A percentile compares a stretch with the other conserved stretches of the same genome.
phyloP scores from a whole-genome alignment of 2,888 invertebrate species.

The Epirrhoe tristata region DNA sequence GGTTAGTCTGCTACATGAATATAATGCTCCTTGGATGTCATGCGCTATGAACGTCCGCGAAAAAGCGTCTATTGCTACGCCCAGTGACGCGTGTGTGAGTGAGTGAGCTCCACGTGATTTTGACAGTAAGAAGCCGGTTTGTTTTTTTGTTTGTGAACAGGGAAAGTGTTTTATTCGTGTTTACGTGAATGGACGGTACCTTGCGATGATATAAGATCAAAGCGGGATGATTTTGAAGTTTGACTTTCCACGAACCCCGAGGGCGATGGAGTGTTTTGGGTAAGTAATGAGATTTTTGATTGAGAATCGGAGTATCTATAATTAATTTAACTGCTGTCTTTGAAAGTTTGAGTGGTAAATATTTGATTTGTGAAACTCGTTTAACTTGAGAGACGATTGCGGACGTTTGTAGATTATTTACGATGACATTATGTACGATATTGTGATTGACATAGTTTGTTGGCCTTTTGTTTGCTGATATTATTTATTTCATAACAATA shows the following conservation, averaged over 20 bases:
- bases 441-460: constrained; percentile 24
- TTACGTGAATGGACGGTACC: constrained; percentile 54
- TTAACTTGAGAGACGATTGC: constrained; percentile 37
- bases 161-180: constrained; percentile 67
- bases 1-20: constrained; percentile 82
- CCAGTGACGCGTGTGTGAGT: constrained; percentile 67
- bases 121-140: constrained; percentile 76
- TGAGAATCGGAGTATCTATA: constrained; percentile 52
- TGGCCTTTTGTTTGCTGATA: constrained; percentile 27
- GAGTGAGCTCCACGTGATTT: constrained; percentile 75
- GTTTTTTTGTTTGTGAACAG: constrained; percentile 56
- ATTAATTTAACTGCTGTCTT: constrained; percentile 53
- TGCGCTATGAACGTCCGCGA: constrained; percentile 74
- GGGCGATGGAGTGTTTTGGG: constrained; percentile 73
- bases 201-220: constrained; percentile 64
- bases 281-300: constrained; percentile 68
- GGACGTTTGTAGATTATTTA: constrained; percentile 37
- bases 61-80: constrained; percentile 69
- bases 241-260: constrained; percentile 57
- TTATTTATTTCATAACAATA: constrained; percentile 15
- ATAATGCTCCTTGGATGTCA: constrained; percentile 76
- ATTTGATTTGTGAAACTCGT: constrained; percentile 48
- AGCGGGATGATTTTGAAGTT: constrained; percentile 58
- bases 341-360: constrained; percentile 46
- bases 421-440: constrained; percentile 25